Percentiles rank a stretch among this genome's conserved stretches.
Conservation (phyloP, 2,888 invertebrate species). For the Leptopterna dolabrata region DNA sequence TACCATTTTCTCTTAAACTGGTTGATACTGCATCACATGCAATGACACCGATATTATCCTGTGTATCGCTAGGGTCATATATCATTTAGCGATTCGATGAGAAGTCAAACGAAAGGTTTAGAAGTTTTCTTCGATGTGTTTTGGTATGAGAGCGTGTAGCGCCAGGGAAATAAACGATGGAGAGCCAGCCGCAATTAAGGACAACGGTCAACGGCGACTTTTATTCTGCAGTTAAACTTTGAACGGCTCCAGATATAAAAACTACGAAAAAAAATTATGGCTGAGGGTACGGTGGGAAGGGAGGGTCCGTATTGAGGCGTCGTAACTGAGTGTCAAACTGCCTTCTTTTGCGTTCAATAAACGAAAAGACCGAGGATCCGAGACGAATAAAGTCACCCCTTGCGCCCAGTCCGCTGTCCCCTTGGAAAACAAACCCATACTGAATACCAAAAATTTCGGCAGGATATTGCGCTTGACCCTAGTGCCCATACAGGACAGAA, state of each 20-base stretch:
- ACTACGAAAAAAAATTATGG: neutral
- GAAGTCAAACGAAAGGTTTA: no score
- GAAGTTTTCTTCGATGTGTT: no score
- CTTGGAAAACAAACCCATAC: constrained; percentile 29
- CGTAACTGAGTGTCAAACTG: constrained; percentile 42
- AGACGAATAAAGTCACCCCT: constrained; percentile 27
- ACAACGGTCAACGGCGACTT: neutral
- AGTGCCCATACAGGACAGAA: constrained; percentile 14
- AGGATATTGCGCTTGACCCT: constrained; percentile 36
- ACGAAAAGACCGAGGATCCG: constrained; percentile 8
- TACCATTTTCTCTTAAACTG: no score
- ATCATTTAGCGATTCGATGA: no score
- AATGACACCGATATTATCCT: no score
- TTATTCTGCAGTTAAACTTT: neutral
- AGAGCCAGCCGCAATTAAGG: neutral
- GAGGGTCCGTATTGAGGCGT: constrained; percentile 17
- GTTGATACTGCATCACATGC: no score
- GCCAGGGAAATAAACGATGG: neutral
- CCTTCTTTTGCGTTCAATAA: constrained; percentile 34
- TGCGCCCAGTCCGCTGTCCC: neutral
- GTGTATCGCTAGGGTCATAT: no score
- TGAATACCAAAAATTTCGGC: constrained; percentile 43
- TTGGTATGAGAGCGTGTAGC: no score
- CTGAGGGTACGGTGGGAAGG: neutral
- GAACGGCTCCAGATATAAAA: neutral